A percentile compares a stretch with the other conserved stretches of the same genome.
phyloP scores from a whole-genome alignment of 2,888 invertebrate genomes.

The Tipula lateralis region DNA sequence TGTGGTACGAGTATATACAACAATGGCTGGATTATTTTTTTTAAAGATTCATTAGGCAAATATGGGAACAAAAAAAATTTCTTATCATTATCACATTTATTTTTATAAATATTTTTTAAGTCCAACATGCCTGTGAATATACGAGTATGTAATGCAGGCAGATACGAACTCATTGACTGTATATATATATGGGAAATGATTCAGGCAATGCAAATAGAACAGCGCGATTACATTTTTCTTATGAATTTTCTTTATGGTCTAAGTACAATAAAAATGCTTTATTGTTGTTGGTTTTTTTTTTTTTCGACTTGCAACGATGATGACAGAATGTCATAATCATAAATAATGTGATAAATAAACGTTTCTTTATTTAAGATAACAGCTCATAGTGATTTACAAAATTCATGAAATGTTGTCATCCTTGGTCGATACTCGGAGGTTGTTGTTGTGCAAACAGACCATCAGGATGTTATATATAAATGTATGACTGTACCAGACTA shows the following conservation, averaged over 20 bases:
- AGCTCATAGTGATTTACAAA: too few species aligned
- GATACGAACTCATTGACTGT: not conserved
- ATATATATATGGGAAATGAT: not conserved
- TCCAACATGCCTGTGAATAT: not conserved
- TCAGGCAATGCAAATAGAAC: not conserved
- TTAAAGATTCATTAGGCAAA: not conserved
- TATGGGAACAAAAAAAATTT: not conserved
- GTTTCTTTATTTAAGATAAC: not conserved
- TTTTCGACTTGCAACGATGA: not conserved
- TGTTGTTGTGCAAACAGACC: too few species aligned
- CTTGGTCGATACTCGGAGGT: too few species aligned
- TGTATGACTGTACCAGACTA: too few species aligned
- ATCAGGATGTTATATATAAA: too few species aligned
- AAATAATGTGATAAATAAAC: slow-evolving; percentile 1
- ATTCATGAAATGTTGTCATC: too few species aligned
- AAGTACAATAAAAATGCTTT: not conserved
- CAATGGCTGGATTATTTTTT: not conserved
- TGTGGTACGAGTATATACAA: not conserved
- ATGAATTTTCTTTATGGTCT: not conserved
- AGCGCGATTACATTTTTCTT: not conserved
- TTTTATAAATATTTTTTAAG: not conserved
- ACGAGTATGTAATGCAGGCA: not conserved
- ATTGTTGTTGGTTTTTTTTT: not conserved
- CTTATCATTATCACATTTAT: not conserved
- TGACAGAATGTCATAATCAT: slow-evolving; percentile 19